phyloP scores from a whole-genome alignment of 2,888 invertebrate species.

The Oscheius sp. region DNA sequence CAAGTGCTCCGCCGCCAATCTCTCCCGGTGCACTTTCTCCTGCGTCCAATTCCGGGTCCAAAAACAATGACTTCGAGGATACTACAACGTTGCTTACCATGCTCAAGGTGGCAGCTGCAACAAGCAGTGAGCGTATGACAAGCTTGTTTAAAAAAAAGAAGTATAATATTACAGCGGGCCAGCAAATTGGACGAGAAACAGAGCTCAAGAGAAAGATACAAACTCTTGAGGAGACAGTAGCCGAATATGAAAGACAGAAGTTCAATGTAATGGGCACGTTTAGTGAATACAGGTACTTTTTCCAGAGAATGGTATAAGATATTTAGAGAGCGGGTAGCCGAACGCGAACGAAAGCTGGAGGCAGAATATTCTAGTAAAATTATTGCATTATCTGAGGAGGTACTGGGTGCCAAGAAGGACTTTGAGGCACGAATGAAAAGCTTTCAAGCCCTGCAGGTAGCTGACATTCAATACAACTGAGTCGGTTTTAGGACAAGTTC shows the following conservation, averaged over 20 bases:
- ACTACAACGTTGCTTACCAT: constrained; percentile 51
- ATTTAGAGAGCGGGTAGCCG: constrained; percentile 69
- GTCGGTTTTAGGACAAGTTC: constrained; percentile 67
- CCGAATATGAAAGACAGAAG: constrained; percentile 73
- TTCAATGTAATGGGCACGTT: constrained; percentile 73
- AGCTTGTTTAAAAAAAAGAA: not conserved
- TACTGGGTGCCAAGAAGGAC: constrained; percentile 74
- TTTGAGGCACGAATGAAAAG: constrained; percentile 76
- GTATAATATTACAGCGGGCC: constrained; percentile 21
- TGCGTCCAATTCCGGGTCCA: constrained; percentile 37
- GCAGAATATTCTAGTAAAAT: constrained; percentile 74
- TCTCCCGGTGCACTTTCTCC: constrained; percentile 52
- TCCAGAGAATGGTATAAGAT: not conserved
- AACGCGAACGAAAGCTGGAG: constrained; percentile 72
- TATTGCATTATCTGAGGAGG: constrained; percentile 75
- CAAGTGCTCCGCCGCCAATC: constrained; percentile 42
- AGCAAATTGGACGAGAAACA: constrained; percentile 59
- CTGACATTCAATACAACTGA: not conserved
- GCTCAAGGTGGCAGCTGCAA: constrained; percentile 56
- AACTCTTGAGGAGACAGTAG: constrained; percentile 72
- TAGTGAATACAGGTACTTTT: constrained; percentile 67
- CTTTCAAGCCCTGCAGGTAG: constrained; percentile 74
- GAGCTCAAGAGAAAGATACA: constrained; percentile 72
- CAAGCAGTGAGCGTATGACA: constrained; percentile 35
- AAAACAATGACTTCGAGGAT: constrained; percentile 42